Conservation (phyloP, 2,888 invertebrate genomes). For the Ormyrus rosae region DNA sequence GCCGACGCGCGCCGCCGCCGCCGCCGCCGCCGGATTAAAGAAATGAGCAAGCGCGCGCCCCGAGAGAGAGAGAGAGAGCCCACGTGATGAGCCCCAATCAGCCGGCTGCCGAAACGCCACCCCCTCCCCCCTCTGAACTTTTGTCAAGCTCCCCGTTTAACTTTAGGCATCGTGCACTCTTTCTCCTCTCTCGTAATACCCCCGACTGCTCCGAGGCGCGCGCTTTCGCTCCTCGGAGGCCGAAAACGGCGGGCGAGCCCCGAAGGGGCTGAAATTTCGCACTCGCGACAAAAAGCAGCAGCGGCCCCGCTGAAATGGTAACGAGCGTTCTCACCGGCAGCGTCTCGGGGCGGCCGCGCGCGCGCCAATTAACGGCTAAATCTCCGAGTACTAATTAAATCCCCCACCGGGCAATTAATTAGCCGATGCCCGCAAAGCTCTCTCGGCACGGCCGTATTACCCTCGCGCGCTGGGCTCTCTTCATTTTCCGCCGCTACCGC, state of each 20-base stretch:
- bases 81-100: too few relatives aligned
- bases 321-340: not conserved
- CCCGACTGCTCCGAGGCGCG: not conserved
- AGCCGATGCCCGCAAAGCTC: slow-evolving; percentile 54
- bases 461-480: not conserved
- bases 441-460: slow-evolving; percentile 5
- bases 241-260: too few relatives aligned
- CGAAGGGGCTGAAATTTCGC: too few relatives aligned
- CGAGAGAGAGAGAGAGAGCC: too few relatives aligned
- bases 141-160: too few relatives aligned
- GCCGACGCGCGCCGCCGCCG: not conserved
- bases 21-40: slow-evolving; percentile 18
- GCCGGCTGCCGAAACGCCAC: too few relatives aligned
- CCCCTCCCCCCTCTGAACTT: too few relatives aligned
- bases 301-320: not conserved
- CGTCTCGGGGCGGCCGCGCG: not conserved
- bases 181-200: not conserved
- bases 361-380: slow-evolving; percentile 64
- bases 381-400: slow-evolving; percentile 63
- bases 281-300: too few relatives aligned
- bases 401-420: slow-evolving; percentile 62
- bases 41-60: slow-evolving; percentile 22
- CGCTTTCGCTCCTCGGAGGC: not conserved
- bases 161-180: not conserved
- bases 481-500: not conserved